Base-by-base conservation (phyloP, 1,140 invertebrate genomes). In the Heliconius melpomene region DNA sequence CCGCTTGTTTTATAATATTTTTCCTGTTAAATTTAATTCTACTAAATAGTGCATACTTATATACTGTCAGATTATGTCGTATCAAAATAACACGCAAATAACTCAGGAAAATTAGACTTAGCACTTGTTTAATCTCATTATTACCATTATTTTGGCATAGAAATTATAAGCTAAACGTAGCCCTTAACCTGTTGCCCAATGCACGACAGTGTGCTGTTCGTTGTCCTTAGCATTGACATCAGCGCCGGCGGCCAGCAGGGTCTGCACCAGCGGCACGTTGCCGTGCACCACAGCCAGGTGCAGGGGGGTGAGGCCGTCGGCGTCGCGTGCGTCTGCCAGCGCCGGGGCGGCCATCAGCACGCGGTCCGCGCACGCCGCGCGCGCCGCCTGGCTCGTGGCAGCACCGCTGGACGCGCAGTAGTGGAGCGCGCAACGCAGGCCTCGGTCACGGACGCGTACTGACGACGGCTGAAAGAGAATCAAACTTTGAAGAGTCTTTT, bases 191-290 rank as follows among this genome's bases (percentile, higher is more conserved):
- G 98, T 98, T 6, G 99, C 99, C 99, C 99, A 99, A 93, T 99
- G 99, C 20, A 99, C 97, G n/a, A 98, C 97, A 3, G 98, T 98
- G 90, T 99, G 99, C 74, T 97, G 97, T 91, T 99, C 99, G 88
- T 98, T 97, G 93, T 99, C 99, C 75, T 97, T 95, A 52, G 97
- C 97, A 90, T 98, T 97, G 70, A 99, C 96, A 88, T 99, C 97
- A 13, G 98, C 98, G 36, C 97, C 96, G 79, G 97, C 97, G 20
- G 97, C 96, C 70, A 98, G 90, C 7, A 99, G 94, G 38, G 97
- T 97, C 76, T 97, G 97, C 70, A 98, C 97, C 77, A 98, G 95
- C 32, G 97, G 96, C 84, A 97, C 96, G 90, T 98, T 98, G 16
- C 98, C 98, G 80, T 98, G 97, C 87, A 99, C 98, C 57, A 98